Evolutionary conservation across 2,888 invertebrate species (phyloP), one percentile per base, ranked within the genome.

Genomic region (Oligia fasciuncula): DNA sequence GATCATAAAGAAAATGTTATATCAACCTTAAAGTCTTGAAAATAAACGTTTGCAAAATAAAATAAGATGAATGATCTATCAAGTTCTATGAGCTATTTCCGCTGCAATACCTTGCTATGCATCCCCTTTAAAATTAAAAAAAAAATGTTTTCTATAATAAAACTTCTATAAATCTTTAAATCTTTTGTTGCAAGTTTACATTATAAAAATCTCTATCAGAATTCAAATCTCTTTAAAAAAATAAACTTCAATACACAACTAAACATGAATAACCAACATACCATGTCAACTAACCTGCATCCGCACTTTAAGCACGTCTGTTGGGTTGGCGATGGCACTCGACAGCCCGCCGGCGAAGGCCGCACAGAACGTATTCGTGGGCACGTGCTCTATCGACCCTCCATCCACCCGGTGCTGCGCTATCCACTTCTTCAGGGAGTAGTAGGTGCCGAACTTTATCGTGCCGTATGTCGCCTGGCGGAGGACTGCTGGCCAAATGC

Each of bases 401-500:
- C 94, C 94, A 85, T 95, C 96, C 0, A 90, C 93, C 0, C 97
- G 97, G 85, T 97, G 95, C 92, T 97, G 96, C 19, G 97, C 97
- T 65, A 98, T 93, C 81, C 97, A 94, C 91, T 98, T 97, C 95
- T 99, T 99, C 88, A 99, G 95, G 2, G 99, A 98, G 94, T 99
- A 99, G 95, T 99, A 99, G 19, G 99, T 98, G 87, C 99, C 99
- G 94, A 99, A 99, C 96, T 99, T 99, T 85, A 99, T 99, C 60
- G 99, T 99, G 89, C 99, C 99, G 96, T 99, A 99, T 63, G 99
- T 99, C 54, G 99, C 98, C 95, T 99, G 99, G 4, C 99, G 97
- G 79, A 99, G 96, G 75, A 99, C 98, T 67, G 99, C 99, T 73
- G 99, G 99, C 97, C 98, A 98, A 92, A 99, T 98, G 75, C 99